Percentiles rank a stretch among this genome's conserved stretches.
These are phyloP conservation scores for Kryptolebias marmoratus DNA, from an alignment of 2,113 vertebrate species.

Conservation along the genomic window DNA sequence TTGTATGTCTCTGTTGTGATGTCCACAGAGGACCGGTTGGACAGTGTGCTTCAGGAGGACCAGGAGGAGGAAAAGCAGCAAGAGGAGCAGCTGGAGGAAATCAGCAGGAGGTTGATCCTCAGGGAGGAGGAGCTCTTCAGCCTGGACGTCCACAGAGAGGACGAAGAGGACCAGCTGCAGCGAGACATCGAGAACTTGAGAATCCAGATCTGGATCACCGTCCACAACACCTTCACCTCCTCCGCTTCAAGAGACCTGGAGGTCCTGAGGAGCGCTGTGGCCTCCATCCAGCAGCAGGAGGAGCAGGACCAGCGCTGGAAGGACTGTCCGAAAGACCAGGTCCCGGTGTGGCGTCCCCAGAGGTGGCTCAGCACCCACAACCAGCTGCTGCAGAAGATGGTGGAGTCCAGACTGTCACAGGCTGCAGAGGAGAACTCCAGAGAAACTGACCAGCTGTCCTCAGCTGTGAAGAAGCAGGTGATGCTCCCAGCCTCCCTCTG, in stretches of 20 bases:
- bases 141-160: constrained; percentile 37
- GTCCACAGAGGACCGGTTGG: constrained; percentile 27
- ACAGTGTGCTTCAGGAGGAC: neutral
- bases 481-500: neutral
- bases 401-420: constrained; percentile 76
- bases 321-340: constrained; percentile 12
- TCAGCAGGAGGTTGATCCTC: constrained; percentile 74
- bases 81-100: constrained; percentile 45
- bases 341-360: constrained; percentile 76
- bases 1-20: neutral
- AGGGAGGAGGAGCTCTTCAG: constrained; percentile 80
- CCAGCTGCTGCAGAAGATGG: constrained; percentile 66
- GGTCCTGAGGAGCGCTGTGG: constrained; percentile 81
- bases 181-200: constrained; percentile 76
- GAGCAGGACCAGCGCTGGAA: constrained; percentile 79
- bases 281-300: constrained; percentile 84
- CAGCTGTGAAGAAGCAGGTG: constrained; percentile 79
- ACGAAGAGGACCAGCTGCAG: constrained; percentile 75
- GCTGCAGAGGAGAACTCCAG: neutral
- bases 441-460: constrained; percentile 42
- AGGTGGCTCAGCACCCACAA: constrained; percentile 82
- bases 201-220: constrained; percentile 70
- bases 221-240: constrained; percentile 77
- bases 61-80: neutral
- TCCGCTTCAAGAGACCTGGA: constrained; percentile 38